Percentiles rank a stretch among this genome's conserved stretches.
These are phyloP conservation scores for Ctenomys sociabilis DNA, from an alignment of 2,113 vertebrate genomes.

Conservation along the genomic window DNA sequence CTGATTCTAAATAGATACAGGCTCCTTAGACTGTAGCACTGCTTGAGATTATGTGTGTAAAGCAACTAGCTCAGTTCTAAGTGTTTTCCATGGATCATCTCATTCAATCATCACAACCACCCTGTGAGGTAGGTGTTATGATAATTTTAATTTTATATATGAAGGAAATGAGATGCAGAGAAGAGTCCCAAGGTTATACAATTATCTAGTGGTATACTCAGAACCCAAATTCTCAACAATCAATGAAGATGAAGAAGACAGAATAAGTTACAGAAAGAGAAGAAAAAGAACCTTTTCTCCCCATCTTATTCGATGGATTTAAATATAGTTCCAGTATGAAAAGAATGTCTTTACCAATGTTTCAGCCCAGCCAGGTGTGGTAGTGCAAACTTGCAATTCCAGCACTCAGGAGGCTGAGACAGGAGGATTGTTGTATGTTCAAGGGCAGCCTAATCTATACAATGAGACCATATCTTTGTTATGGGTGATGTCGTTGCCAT, in stretches of 20 bases:
- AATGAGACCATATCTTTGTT: background rate
- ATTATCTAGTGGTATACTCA: background rate
- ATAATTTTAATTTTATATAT: constrained; percentile 43
- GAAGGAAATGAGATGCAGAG: background rate
- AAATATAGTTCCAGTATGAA: background rate
- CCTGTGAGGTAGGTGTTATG: background rate
- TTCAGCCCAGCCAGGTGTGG: background rate
- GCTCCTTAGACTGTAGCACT: constrained; percentile 44
- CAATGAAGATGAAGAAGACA: constrained; percentile 9
- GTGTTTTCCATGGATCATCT: background rate
- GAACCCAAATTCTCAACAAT: background rate
- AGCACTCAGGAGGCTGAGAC: background rate
- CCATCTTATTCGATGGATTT: background rate
- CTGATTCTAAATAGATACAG: constrained; percentile 76
- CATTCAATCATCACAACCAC: constrained; percentile 37
- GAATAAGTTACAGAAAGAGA: constrained; percentile 19
- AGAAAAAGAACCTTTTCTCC: background rate
- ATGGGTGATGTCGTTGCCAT: too few species aligned
- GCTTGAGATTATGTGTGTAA: constrained; percentile 55
- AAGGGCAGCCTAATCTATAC: background rate
- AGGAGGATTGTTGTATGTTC: background rate
- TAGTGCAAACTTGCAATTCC: background rate
- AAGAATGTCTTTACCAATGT: background rate
- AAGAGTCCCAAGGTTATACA: background rate
- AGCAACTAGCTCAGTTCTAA: background rate